phyloP scores from a whole-genome alignment of 1,140 invertebrate genomes.

The Drosophila yakuba region DNA sequence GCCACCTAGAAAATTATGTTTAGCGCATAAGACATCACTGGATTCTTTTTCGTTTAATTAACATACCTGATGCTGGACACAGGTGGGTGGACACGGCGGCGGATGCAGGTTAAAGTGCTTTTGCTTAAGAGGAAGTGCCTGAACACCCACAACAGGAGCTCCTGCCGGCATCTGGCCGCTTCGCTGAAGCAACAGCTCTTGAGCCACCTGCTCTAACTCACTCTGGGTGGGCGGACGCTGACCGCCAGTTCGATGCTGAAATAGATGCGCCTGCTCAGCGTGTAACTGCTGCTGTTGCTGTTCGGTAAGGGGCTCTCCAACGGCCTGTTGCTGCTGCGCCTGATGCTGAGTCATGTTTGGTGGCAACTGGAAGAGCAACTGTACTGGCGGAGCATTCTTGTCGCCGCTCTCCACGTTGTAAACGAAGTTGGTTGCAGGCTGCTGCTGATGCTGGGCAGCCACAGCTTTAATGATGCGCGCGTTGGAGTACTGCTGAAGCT shows the following conservation, averaged over 20 bases:
- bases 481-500: slow-evolving; percentile 82
- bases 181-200: slow-evolving; percentile 77
- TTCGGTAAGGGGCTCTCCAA: slow-evolving; percentile 22
- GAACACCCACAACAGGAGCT: slow-evolving; percentile 64
- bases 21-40: background rate
- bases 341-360: slow-evolving; percentile 57
- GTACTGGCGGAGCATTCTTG: slow-evolving; percentile 78
- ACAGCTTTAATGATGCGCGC: slow-evolving; percentile 84
- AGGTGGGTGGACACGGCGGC: slow-evolving; percentile 68
- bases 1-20: slow-evolving; percentile 86
- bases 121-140: slow-evolving; percentile 82
- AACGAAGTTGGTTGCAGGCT: slow-evolving; percentile 78
- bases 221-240: slow-evolving; percentile 80
- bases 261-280: slow-evolving; percentile 79
- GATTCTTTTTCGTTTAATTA: background rate
- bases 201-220: slow-evolving; percentile 80
- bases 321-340: slow-evolving; percentile 42
- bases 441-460: slow-evolving; percentile 74
- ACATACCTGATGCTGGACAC: slow-evolving; percentile 79
- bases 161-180: slow-evolving; percentile 52
- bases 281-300: slow-evolving; percentile 64
- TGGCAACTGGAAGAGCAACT: slow-evolving; percentile 80
- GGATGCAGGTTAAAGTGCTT: slow-evolving; percentile 73
- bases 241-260: slow-evolving; percentile 84
- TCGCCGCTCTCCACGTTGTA: slow-evolving; percentile 80